These are phyloP conservation scores for Nephrotoma flavescens DNA, from an alignment of 2,888 invertebrate genomes.

Conservation along the genomic window DNA sequence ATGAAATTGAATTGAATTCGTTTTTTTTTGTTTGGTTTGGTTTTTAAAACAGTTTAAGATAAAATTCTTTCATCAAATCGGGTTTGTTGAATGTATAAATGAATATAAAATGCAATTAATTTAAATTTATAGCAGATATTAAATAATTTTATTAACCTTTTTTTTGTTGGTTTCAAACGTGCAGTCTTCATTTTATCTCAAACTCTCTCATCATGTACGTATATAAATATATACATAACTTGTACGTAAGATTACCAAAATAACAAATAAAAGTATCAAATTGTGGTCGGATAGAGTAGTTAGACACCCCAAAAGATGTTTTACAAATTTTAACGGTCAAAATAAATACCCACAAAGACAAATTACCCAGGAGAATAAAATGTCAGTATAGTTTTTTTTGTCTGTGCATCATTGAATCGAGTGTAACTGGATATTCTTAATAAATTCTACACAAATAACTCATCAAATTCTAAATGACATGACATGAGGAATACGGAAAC, in stretches of 20 bases:
- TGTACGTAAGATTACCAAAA: background rate
- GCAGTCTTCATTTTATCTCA: background rate
- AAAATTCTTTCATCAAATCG: background rate
- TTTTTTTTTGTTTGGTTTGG: background rate
- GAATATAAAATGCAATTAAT: background rate
- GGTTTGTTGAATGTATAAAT: background rate
- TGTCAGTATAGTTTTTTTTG: background rate
- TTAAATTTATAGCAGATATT: background rate
- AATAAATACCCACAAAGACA: background rate
- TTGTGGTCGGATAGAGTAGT: background rate
- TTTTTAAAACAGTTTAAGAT: background rate
- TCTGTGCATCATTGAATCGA: background rate
- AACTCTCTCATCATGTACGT: background rate
- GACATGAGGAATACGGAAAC: background rate
- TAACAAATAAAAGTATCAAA: background rate
- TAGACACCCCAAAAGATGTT: background rate
- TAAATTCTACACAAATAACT: background rate
- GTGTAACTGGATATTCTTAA: background rate
- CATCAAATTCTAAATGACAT: background rate
- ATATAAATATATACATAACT: background rate
- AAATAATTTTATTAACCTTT: background rate
- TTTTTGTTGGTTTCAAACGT: background rate
- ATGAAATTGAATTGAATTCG: background rate
- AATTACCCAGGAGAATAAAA: background rate
- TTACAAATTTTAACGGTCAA: background rate